Percentiles rank a stretch among this genome's conserved stretches.
phyloP scores from a whole-genome alignment of 2,888 invertebrate genomes.

The Hermaeophaga mercurialis region DNA sequence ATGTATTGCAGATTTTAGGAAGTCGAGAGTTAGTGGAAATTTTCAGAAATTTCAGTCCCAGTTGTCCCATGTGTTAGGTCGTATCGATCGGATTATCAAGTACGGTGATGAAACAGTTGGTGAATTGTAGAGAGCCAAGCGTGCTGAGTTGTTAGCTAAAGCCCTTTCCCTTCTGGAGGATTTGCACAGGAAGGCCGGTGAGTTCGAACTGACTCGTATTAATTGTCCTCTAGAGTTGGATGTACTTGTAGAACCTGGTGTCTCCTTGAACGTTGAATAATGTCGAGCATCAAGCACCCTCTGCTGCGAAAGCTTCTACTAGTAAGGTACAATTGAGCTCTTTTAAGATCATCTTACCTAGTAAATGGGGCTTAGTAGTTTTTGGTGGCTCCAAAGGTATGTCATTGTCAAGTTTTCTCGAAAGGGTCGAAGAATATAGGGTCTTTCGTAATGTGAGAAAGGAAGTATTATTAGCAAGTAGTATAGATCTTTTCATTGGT shows the following conservation, averaged over 20 bases:
- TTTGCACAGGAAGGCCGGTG: background rate
- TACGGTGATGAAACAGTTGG: background rate
- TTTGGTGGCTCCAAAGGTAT: conserved; percentile 16
- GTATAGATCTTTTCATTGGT: conserved; percentile 14
- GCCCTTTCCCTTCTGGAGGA: background rate
- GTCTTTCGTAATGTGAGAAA: conserved; percentile 7
- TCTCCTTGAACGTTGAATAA: too few relatives aligned
- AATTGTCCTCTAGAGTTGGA: too few relatives aligned
- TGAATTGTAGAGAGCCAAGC: background rate
- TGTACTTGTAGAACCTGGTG: too few relatives aligned
- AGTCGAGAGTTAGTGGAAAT: background rate
- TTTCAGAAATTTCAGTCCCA: background rate
- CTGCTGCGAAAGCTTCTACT: too few relatives aligned
- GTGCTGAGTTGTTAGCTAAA: background rate
- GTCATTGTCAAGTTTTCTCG: conserved; percentile 20
- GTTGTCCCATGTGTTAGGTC: background rate
- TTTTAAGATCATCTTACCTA: background rate
- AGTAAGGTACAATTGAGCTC: too few relatives aligned
- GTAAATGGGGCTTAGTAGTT: conserved; percentile 8
- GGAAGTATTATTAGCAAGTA: background rate
- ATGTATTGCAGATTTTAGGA: background rate
- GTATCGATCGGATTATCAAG: background rate
- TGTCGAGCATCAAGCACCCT: too few relatives aligned
- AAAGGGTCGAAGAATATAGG: conserved; percentile 17
- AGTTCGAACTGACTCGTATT: too few relatives aligned